These are phyloP conservation scores for Gallinago nigripennis DNA, from an alignment of 2,797 vertebrate genomes.

Conservation along the genomic window DNA sequence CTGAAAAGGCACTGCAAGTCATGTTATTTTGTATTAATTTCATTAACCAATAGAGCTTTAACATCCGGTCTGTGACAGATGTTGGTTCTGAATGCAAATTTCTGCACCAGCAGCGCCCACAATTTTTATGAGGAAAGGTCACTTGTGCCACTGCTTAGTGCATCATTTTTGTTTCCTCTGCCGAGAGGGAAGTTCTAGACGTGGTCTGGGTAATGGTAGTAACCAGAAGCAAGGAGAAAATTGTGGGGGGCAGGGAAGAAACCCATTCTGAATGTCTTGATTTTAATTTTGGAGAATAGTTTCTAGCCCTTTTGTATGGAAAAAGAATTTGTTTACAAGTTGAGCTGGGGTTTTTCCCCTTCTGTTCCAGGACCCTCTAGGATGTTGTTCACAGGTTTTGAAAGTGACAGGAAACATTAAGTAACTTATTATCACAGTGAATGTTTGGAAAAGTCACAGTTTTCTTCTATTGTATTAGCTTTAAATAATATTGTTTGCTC, in stretches of 20 bases:
- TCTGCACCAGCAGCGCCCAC: background rate
- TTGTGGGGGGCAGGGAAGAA: background rate
- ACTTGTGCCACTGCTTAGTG: background rate
- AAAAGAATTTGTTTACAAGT: background rate
- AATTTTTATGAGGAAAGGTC: background rate
- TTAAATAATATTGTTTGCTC: background rate
- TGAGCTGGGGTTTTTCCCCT: background rate
- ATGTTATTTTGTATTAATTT: background rate
- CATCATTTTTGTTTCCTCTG: background rate
- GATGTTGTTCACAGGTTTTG: background rate
- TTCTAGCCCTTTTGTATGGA: background rate
- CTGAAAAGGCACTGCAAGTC: background rate
- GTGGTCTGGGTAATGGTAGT: background rate
- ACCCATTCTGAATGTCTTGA: background rate
- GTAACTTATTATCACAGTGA: background rate
- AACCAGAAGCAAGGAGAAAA: background rate
- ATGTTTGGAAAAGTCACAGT: background rate
- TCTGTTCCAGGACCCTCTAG: background rate
- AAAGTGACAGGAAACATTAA: background rate
- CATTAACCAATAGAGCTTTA: background rate
- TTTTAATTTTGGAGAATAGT: background rate
- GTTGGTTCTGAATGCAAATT: background rate
- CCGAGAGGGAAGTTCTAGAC: background rate
- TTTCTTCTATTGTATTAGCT: background rate
- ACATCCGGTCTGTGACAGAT: background rate